Evolutionary conservation across 2,797 vertebrate genomes (phyloP), one percentile per base, ranked within the genome.

Genomic region (Hozukius guyotensis): DNA sequence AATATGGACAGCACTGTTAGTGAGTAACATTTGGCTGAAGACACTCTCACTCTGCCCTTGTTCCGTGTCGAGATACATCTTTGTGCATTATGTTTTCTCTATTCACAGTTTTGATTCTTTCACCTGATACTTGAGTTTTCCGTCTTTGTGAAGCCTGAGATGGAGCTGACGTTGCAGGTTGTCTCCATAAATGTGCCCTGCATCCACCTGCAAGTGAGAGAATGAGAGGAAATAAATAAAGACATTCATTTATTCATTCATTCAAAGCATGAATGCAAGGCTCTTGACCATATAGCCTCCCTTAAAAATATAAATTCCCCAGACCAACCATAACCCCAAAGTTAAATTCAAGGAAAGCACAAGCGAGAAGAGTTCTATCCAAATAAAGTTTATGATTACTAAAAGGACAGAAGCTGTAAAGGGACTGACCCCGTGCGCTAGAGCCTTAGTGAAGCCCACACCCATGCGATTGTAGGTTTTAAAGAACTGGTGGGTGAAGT

Each of bases 401-500:
- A 12, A 32, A 68, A 8, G 6, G 9, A 62, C 8, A 53, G 8
- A 22, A 18, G 3, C 29, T 67, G 1, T 52, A 6, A 56, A n/a
- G 11, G 7, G 12, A 92, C 97, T 96, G 81, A 99, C 99, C 93
- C 98, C 99, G 0, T 99, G 99, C 6, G 96, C 94, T 13, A 98
- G 88, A 1, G 97, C 98, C 91, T 97, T 98, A 29, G 97, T 99
- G 86, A 97, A 99, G 61, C 97, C 98, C 0, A 96, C 90, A 0
- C 99, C 99, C 97, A 98, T 96, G 63, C 96, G 96, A 72, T 98
- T 97, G 0, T 96, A 96, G 0, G 99, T 99, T 94, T 98, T 99
- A 84, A 99, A 99, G 95, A 99, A 99, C 94, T 99, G 99, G 87
- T 99, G 99, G 0, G 98, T 99, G 91, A 99, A 99, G 82, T 99